Evolutionary conservation across 2,113 vertebrate species (phyloP), one percentile per base, ranked within the genome.

Genomic region (Seriola rivoliana): DNA sequence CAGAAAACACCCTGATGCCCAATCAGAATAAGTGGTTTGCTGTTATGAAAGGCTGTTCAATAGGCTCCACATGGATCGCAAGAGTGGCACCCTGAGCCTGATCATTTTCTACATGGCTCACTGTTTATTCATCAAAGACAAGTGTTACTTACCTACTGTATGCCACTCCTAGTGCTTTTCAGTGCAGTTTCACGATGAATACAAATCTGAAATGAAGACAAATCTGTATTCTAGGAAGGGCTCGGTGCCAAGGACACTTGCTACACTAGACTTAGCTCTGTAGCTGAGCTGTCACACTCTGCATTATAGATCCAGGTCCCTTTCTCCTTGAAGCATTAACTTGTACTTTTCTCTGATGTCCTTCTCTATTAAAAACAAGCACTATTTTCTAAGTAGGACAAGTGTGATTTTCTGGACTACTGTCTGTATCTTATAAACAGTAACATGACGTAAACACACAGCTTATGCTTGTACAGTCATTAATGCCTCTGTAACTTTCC

Each of bases 401-500:
- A 3, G 6, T 21, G 34, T 54, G 48, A 55, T 52, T 40, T 74
- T 14, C 17, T 59, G 1, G 3, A 1, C 36, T 8, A 0, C 32
- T 38, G 2, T 50, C 40, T 44, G 25, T 42, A 34, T 71, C 34
- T 71, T 21, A 44, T 71, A 57, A 67, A 79, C 44, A 32, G 25
- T 34, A 68, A 71, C 44, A 23, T 44, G 32, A 66, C 67, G 67
- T 25, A 68, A 62, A 77, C 54, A 52, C 71, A 42, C 63, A 57
- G 54, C 52, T 40, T 29, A 0, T n/a, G 6, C 11, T 36, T 36
- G 32, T 9, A 13, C 62, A 38, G 29, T 69, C 68, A 72, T 44
- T 83, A 82, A 89, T 80, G 29, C 66, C 7, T 80, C 50, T 89
- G 48, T 88, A 82, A 87, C 89, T 93, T 84, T 85, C 74, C 75